Conservation (phyloP, 2,888 invertebrate species). For the Phortica okadai region DNA sequence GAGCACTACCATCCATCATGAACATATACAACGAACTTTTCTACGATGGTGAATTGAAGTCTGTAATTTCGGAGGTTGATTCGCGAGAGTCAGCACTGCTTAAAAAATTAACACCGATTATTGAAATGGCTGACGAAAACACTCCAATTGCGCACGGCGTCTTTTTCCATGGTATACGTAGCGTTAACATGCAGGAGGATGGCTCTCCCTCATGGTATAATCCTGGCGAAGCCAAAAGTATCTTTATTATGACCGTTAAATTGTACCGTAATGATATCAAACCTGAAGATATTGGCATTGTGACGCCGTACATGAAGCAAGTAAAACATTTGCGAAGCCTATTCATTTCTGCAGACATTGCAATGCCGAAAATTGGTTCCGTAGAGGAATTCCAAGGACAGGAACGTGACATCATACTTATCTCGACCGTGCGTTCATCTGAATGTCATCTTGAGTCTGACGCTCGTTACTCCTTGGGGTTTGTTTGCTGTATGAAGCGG, state of each 20-base stretch:
- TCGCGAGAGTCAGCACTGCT: slow-evolving; percentile 72
- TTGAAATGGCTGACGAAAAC: slow-evolving; percentile 44
- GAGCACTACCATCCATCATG: slow-evolving; percentile 88
- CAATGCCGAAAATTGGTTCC: slow-evolving; percentile 84
- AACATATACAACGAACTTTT: slow-evolving; percentile 87
- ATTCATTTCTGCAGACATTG: slow-evolving; percentile 77
- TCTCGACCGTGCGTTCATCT: slow-evolving; percentile 83
- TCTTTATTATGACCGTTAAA: slow-evolving; percentile 79
- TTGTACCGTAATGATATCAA: slow-evolving; percentile 82
- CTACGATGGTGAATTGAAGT: slow-evolving; percentile 86
- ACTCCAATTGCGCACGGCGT: slow-evolving; percentile 74
- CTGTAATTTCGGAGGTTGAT: slow-evolving; percentile 77
- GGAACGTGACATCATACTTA: slow-evolving; percentile 80
- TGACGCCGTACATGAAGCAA: slow-evolving; percentile 95
- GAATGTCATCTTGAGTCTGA: slow-evolving; percentile 76
- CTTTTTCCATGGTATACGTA: slow-evolving; percentile 84
- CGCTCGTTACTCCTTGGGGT: slow-evolving; percentile 81
- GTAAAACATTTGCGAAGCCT: slow-evolving; percentile 77
- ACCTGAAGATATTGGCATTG: slow-evolving; percentile 84
- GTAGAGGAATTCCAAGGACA: slow-evolving; percentile 93
- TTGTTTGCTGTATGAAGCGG: slow-evolving; percentile 85
- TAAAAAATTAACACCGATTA: slow-evolving; percentile 50
- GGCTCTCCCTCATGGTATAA: slow-evolving; percentile 95
- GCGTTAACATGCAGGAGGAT: slow-evolving; percentile 82
- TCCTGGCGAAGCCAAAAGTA: slow-evolving; percentile 81